Evolutionary conservation across 2,888 invertebrate genomes (phyloP).

Genomic region (Brassicogethes aeneus): DNA sequence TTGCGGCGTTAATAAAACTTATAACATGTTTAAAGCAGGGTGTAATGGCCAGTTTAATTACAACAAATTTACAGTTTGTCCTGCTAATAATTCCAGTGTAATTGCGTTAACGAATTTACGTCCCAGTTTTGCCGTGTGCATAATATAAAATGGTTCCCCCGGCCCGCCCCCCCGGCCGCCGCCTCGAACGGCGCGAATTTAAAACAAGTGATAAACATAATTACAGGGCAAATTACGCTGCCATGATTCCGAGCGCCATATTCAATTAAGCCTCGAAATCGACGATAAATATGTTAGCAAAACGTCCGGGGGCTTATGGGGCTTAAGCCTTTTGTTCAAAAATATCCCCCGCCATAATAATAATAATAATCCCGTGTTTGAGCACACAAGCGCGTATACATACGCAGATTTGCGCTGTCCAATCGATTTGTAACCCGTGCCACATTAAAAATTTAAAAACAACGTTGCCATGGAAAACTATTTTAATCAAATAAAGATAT

Average conservation of each 20-base stretch:
- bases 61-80: background rate
- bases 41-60: background rate
- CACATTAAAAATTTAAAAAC: no score
- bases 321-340: background rate
- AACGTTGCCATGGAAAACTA: no score
- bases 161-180: background rate
- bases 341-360: background rate
- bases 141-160: constrained; percentile 1
- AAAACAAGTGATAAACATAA: constrained; percentile 1
- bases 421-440: no score
- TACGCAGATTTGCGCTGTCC: no score
- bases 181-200: background rate
- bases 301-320: background rate
- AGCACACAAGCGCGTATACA: no score
- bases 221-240: background rate
- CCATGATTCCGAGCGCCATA: background rate
- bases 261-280: background rate
- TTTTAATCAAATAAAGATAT: no score
- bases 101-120: background rate
- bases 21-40: no score
- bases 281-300: constrained; percentile 1
- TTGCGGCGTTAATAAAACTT: no score
- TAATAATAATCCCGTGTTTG: no score
- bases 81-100: background rate
- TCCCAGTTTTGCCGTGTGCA: background rate